A percentile compares a stretch with the other conserved stretches of the same genome.
Evolutionary conservation across 2,113 vertebrate genomes (phyloP).

Genomic region (Vireo altiloquus): DNA sequence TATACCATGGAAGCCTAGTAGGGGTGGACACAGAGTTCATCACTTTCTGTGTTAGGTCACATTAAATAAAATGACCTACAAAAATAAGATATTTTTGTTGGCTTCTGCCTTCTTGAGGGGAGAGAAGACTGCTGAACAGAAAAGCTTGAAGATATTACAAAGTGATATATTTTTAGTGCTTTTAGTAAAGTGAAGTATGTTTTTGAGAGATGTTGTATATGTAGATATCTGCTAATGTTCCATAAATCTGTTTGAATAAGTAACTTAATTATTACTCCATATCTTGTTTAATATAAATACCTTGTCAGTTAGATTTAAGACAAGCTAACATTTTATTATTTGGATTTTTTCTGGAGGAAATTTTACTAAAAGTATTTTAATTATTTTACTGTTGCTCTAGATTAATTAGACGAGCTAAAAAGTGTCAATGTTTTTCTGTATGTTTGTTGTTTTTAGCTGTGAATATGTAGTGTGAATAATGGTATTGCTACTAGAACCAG

Average conservation of each 20-base stretch:
- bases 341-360: background rate
- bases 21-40: background rate
- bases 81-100: background rate
- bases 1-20: background rate
- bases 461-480: background rate
- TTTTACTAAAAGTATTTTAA: background rate
- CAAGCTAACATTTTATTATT: background rate
- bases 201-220: background rate
- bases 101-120: background rate
- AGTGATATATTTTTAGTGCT: background rate
- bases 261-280: background rate
- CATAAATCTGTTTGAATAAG: slow-evolving; percentile 18
- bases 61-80: background rate
- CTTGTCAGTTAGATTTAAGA: background rate
- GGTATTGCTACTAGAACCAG: background rate
- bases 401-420: background rate
- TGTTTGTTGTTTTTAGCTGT: background rate
- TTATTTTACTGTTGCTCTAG: background rate
- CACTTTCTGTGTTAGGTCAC: background rate
- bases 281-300: background rate
- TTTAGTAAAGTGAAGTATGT: background rate
- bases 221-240: background rate
- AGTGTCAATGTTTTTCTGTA: background rate
- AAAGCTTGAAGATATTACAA: background rate
- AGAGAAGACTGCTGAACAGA: background rate